Evolutionary conservation across 2,113 vertebrate genomes (phyloP).

Genomic region (Danio rerio): GRCz12tu NC_133198.1:36132001-36132500

Average conservation of each 20-base stretch:
- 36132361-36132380: neutral
- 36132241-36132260: constrained; percentile 37
- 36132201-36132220: constrained; percentile 52
- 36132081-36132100: constrained; percentile 78
- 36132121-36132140: constrained; percentile 75
- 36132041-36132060: constrained; percentile 67
- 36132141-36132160: constrained; percentile 64
- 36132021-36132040: constrained; percentile 74
- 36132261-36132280: constrained; percentile 31
- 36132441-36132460: no score
- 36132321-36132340: neutral
- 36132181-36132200: constrained; percentile 61
- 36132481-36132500: no score
- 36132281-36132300: constrained; percentile 8
- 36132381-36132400: neutral
- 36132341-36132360: constrained; percentile 2
- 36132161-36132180: constrained; percentile 68
- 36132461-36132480: no score
- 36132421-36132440: no score
- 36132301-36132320: constrained; percentile 20
- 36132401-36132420: no score
- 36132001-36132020: constrained; percentile 76
- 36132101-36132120: constrained; percentile 74
- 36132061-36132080: constrained; percentile 73
- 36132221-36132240: constrained; percentile 49